Evolutionary conservation across 1,140 invertebrate species (phyloP).

Genomic region (Hylaeus volcanicus): DNA sequence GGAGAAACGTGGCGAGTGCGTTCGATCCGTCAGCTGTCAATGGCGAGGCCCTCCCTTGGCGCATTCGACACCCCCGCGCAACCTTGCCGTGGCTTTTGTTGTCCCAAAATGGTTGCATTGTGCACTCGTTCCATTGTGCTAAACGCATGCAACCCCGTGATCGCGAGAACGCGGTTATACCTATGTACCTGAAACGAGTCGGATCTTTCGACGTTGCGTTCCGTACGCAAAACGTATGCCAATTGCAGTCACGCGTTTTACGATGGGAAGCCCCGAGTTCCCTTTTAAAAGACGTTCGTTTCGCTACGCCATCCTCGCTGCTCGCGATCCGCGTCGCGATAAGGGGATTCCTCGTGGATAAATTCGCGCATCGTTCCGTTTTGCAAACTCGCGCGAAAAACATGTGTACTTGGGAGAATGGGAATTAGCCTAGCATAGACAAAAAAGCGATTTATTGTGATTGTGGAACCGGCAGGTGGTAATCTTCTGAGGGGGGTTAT

Average conservation of each 20-base stretch:
- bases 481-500: too few species aligned
- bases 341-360: constrained; percentile 30
- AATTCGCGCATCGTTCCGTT: constrained; percentile 26
- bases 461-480: too few species aligned
- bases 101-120: constrained; percentile 28
- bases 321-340: constrained; percentile 18
- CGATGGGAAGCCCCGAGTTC: constrained; percentile 32
- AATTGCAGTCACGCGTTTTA: constrained; percentile 27
- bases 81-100: constrained; percentile 58
- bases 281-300: constrained; percentile 28
- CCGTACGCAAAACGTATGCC: constrained; percentile 21
- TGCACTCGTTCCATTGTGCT: constrained; percentile 38
- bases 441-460: background rate
- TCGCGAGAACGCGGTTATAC: constrained; percentile 13
- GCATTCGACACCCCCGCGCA: constrained; percentile 64
- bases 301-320: constrained; percentile 16
- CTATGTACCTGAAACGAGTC: constrained; percentile 30
- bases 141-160: background rate
- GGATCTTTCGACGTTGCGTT: constrained; percentile 9
- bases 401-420: background rate
- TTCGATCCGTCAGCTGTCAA: constrained; percentile 71
- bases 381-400: background rate
- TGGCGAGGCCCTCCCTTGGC: constrained; percentile 54
- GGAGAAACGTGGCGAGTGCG: constrained; percentile 32
- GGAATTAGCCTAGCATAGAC: background rate